Evolutionary conservation across 2,888 invertebrate genomes (phyloP).

Genomic region (Oligia strigilis): DNA sequence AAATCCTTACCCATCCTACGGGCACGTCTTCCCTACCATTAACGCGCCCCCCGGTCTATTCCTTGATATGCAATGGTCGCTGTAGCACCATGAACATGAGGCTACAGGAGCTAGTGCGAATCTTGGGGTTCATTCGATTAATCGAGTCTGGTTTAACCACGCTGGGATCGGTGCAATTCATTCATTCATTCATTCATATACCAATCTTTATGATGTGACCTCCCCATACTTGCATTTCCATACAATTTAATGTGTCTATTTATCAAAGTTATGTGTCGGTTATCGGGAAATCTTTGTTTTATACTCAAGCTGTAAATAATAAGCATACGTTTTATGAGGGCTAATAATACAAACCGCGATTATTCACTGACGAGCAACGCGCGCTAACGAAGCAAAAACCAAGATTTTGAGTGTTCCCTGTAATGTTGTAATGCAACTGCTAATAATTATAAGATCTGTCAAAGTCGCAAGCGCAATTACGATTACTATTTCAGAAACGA

Average conservation of each 20-base stretch:
- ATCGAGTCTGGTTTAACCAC: too few species aligned
- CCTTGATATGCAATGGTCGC: too few species aligned
- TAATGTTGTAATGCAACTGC: conserved; percentile 35
- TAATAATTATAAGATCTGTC: conserved; percentile 62
- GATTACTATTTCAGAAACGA: conserved; percentile 41
- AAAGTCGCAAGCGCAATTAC: conserved; percentile 44
- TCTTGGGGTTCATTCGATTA: too few species aligned
- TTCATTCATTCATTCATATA: too few species aligned
- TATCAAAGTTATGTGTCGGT: conserved; percentile 46
- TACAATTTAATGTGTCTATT: conserved; percentile 49
- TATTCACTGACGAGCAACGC: conserved; percentile 40
- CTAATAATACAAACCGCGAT: conserved; percentile 64
- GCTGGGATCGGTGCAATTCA: too few species aligned
- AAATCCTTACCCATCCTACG: too few species aligned
- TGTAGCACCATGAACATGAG: too few species aligned
- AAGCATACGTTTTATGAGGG: conserved; percentile 61
- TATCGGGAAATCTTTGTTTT: conserved; percentile 63
- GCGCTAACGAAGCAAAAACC: conserved; percentile 63
- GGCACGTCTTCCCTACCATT: too few species aligned
- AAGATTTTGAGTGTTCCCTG: conserved; percentile 39
- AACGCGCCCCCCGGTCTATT: too few species aligned
- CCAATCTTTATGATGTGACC: conserved; percentile 1
- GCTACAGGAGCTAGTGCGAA: too few species aligned
- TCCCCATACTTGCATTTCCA: conserved; percentile 1
- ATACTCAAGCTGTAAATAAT: conserved; percentile 64